Base-by-base conservation (phyloP, 2,888 invertebrate species). In the Drosophila leonis region DNA sequence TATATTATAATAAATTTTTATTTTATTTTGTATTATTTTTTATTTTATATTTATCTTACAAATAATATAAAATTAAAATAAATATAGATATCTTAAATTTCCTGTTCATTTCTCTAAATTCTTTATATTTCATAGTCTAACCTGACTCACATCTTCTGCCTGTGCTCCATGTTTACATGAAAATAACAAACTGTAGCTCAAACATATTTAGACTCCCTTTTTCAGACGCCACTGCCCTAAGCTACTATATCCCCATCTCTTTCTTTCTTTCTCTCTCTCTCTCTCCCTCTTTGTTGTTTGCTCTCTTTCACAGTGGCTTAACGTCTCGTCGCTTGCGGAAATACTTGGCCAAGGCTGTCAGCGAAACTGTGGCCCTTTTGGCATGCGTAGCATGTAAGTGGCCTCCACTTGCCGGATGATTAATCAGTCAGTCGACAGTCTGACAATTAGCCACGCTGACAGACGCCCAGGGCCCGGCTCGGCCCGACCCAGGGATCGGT, bases 371-470 rank as follows among this genome's bases (percentile, higher is more conserved):
- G 57, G 75, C 80, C 65, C 70, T 79, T 77, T 77, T 74, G 75
- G 70, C 76, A 77, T 77, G 80, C 80, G 56, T 55, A 42, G 24
- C 80, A 59, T 66, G 80, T 66, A 62, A 75, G 57, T 77, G 75
- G 64, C 66, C 80, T 71, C 75, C 80, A 75, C 70, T 78, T 74
- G 70, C 55, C 65, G 29, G 74, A 71, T 79, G 79, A 82, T 79
- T 79, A 81, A 79, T 79, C 78, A 78, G 74, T 79, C 78, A 78
- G 74, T 27, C 56, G 18, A 62, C 39, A 20, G 60, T 46, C 72
- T 48, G 24, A 49, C 75, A 75, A 70, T 75, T 66, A 71, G 64
- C 69, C 60, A 48, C 24, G 61, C 27, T 18, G 39, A 12, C 41
- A 42, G 59, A 51, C 44, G n/a, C 46, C 42, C 42, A 29, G 51